Base-by-base conservation (phyloP, 1,140 invertebrate species). In the Dendroctonus ponderosae region DNA sequence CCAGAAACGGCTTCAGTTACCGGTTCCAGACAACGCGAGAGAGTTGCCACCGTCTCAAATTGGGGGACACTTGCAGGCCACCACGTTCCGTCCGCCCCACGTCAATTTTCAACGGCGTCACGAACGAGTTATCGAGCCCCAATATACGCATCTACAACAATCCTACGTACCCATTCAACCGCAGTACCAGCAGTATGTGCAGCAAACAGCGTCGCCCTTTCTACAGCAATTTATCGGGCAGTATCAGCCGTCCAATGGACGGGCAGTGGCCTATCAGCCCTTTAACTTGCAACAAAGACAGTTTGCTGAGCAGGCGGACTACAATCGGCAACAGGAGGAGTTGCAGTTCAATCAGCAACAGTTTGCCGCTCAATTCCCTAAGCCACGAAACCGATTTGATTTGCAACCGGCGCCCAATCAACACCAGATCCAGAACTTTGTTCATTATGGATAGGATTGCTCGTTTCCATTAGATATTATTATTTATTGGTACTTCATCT, bases 61-160 rank as follows among this genome's bases (percentile, higher is more conserved):
- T 48, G 77, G 75, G 72, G 75, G 74, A 70, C 71, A 76, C 61
- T 69, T 77, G 62, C 72, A 76, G 60, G 66, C 75, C 14, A 79
- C 77, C 51, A 79, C 77, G 4, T 79, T 71, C 62, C 72, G 77
- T 9, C 77, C 77, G 41, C 66, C 69, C 9, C 65, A 63, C 15
- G 41, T 63, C 4, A 60, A 59, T 51, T 66, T 67, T 42, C 57
- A 61, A 56, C 26, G 64, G 26, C 62, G 65, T 6, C 41, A 67
- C 42, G 62, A 62, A 70, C 54, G 53, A n/a, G 48, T 40, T n/a
- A 41, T 66, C 39, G 51, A 59, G 26, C 60, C 54, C 5, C 69
- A 69, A 60, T 40, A 69, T 50, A 68, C 42, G 40, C 46, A 62
- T 39, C 58, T 53, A 53, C 57, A 69, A 46, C 67, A 68, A 38